phyloP scores from a whole-genome alignment of 2,888 invertebrate genomes.

The Drosophila greeni region DNA sequence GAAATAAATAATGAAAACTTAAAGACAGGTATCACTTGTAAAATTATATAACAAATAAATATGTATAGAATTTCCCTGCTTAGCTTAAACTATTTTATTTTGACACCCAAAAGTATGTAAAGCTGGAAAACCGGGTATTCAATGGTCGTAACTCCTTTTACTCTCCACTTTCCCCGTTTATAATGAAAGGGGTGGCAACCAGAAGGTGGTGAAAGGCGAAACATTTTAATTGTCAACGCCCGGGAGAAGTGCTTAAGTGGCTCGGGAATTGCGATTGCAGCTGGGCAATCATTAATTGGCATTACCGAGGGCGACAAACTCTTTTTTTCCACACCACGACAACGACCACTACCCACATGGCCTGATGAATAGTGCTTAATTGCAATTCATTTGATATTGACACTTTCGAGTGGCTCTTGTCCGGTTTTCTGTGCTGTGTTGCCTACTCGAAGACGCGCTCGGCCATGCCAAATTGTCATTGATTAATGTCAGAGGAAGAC shows the following conservation, averaged over 20 bases:
- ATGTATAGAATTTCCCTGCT: no score
- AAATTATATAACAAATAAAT: background rate
- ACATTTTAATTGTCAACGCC: constrained; percentile 62
- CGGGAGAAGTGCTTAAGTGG: constrained; percentile 48
- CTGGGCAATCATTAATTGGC: constrained; percentile 54
- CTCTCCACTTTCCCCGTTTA: background rate
- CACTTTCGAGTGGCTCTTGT: constrained; percentile 53
- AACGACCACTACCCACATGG: constrained; percentile 27
- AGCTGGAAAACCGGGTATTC: background rate
- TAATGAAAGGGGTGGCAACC: constrained; percentile 16
- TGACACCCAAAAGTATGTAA: no score
- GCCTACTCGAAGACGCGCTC: constrained; percentile 42
- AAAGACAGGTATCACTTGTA: no score
- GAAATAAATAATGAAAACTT: background rate
- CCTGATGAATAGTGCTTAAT: constrained; percentile 60
- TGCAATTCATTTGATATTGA: constrained; percentile 67
- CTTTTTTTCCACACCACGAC: constrained; percentile 40
- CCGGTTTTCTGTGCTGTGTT: constrained; percentile 17
- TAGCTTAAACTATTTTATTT: no score
- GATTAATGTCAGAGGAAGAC: constrained; percentile 49
- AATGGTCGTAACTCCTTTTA: background rate
- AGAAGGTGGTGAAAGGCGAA: constrained; percentile 12
- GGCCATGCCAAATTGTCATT: constrained; percentile 59
- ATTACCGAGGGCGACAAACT: constrained; percentile 17
- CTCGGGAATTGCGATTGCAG: constrained; percentile 45